These are phyloP conservation scores for Craniophora ligustri DNA, from an alignment of 2,888 invertebrate species.

Conservation along the genomic window DNA sequence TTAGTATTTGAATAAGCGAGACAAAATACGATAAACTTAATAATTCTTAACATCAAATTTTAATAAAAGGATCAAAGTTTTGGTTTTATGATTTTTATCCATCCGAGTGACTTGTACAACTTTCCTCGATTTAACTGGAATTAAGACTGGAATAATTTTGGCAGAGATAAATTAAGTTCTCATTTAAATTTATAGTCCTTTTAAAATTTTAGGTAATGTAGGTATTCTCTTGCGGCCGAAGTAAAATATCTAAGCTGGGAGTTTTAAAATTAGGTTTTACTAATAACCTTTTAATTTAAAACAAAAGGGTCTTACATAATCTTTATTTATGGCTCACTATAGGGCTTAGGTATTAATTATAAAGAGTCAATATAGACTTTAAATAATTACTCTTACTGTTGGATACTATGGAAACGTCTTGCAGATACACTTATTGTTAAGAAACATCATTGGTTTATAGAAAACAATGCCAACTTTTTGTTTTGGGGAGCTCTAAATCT, in stretches of 20 bases:
- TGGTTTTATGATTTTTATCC: not conserved
- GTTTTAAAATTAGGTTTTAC: constrained; percentile 21
- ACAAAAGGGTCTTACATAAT: not conserved
- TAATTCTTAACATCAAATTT: too few species aligned
- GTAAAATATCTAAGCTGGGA: constrained; percentile 10
- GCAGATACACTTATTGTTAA: too few species aligned
- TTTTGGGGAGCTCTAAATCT: too few species aligned
- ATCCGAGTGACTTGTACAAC: not conserved
- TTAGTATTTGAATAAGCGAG: not conserved
- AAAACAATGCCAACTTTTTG: too few species aligned
- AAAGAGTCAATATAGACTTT: too few species aligned
- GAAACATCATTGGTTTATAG: too few species aligned
- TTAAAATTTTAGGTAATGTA: constrained; percentile 2
- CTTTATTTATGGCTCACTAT: too few species aligned
- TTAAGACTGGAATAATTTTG: constrained; percentile 13
- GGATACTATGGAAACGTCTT: too few species aligned
- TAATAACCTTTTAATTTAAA: not conserved
- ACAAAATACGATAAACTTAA: not conserved
- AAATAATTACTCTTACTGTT: too few species aligned
- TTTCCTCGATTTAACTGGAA: constrained; percentile 7
- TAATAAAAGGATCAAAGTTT: not conserved
- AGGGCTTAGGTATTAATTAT: too few species aligned
- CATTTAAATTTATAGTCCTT: constrained; percentile 28
- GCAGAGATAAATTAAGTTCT: constrained; percentile 8
- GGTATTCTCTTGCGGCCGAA: not conserved